phyloP scores from a whole-genome alignment of 2,113 vertebrate genomes.

The Hystrix cristata region DNA sequence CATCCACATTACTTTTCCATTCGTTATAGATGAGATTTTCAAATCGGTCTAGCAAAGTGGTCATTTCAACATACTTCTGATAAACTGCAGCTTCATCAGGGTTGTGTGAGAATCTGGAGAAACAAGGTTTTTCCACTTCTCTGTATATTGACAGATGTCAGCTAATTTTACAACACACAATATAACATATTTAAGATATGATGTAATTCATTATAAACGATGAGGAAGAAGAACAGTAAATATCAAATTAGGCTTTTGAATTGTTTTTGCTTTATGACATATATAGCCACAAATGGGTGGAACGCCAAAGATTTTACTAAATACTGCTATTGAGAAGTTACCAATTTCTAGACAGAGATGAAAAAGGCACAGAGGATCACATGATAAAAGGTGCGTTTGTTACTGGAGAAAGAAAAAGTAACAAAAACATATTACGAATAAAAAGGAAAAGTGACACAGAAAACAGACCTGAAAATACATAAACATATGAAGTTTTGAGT shows the following conservation, averaged over 20 bases:
- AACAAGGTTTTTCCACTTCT: constrained; percentile 47
- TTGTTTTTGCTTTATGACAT: constrained; percentile 31
- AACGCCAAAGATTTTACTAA: not conserved
- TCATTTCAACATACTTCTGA: constrained; percentile 89
- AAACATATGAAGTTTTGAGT: not conserved
- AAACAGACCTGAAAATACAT: not conserved
- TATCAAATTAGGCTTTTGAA: not conserved
- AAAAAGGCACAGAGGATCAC: not conserved
- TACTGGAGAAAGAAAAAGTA: constrained; percentile 8
- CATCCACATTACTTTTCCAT: constrained; percentile 88
- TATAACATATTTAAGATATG: not conserved
- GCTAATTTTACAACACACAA: not conserved
- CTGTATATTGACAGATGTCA: not conserved
- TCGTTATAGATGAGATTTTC: constrained; percentile 87
- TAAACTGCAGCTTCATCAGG: constrained; percentile 83
- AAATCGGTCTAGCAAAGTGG: constrained; percentile 87
- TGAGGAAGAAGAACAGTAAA: not conserved
- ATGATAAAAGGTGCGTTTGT: not conserved
- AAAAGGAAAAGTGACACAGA: not conserved
- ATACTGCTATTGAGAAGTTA: not conserved
- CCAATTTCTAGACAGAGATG: not conserved
- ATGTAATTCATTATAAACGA: not conserved
- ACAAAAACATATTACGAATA: not conserved
- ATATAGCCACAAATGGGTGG: not conserved
- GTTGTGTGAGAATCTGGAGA: constrained; percentile 83